These are phyloP conservation scores for Thalpophila matura DNA, from an alignment of 2,888 invertebrate genomes.

Conservation along the genomic window DNA sequence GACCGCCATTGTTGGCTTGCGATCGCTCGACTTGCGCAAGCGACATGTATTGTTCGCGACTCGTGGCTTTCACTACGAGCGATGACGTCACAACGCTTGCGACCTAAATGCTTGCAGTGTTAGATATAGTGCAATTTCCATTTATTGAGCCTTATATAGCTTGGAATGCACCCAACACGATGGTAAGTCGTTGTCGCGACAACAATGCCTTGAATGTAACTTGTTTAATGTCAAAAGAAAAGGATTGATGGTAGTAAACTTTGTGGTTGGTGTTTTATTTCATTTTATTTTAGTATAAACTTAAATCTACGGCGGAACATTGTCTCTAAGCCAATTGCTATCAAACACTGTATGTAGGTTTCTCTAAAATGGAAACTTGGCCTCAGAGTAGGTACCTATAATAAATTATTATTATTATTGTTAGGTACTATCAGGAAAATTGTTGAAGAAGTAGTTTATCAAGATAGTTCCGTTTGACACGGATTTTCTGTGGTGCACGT, in stretches of 20 bases:
- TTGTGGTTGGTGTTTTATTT: slow-evolving; percentile 30
- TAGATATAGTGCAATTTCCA: slow-evolving; percentile 84
- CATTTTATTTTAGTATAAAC: slow-evolving; percentile 26
- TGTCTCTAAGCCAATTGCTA: not conserved
- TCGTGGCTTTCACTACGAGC: slow-evolving; percentile 83
- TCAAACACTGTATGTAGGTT: not conserved
- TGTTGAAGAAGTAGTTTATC: slow-evolving; percentile 60
- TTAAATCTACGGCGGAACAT: slow-evolving; percentile 3
- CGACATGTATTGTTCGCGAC: slow-evolving; percentile 86
- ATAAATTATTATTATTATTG: slow-evolving; percentile 37
- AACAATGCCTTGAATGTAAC: slow-evolving; percentile 62
- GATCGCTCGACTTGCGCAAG: slow-evolving; percentile 87
- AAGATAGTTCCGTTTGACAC: slow-evolving; percentile 61
- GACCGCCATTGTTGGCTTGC: slow-evolving; percentile 85
- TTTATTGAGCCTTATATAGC: slow-evolving; percentile 78
- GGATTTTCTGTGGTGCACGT: slow-evolving; percentile 68
- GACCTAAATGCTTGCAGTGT: slow-evolving; percentile 83
- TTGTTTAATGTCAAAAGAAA: slow-evolving; percentile 62
- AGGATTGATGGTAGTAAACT: slow-evolving; percentile 38
- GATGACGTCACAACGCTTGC: slow-evolving; percentile 82
- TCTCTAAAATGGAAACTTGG: slow-evolving; percentile 19
- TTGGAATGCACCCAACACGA: slow-evolving; percentile 70
- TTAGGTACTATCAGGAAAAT: slow-evolving; percentile 54
- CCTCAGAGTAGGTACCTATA: too few species aligned
- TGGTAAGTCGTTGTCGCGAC: slow-evolving; percentile 67